Conservation (phyloP, 2,888 invertebrate genomes). For the Axea sp. region DNA sequence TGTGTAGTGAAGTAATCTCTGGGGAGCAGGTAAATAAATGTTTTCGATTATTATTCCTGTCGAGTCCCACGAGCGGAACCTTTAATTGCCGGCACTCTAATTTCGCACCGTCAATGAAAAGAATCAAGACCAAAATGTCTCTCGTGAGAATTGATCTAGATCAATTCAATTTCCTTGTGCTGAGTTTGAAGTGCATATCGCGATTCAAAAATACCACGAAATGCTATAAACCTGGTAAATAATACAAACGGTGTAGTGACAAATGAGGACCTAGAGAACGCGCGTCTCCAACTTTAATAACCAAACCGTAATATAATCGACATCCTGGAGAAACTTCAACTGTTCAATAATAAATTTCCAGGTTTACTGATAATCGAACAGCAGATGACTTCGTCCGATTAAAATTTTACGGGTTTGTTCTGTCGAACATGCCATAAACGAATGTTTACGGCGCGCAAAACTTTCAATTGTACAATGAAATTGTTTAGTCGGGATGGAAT, state of each 20-base stretch:
- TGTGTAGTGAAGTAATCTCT: not conserved
- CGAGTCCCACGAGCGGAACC: constrained; percentile 6
- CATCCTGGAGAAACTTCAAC: not conserved
- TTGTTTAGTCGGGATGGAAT: constrained; percentile 1
- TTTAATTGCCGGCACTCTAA: constrained; percentile 40
- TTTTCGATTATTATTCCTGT: constrained; percentile 1
- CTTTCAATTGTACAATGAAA: constrained; percentile 3
- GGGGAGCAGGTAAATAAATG: constrained; percentile 28
- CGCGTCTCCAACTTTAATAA: constrained; percentile 25
- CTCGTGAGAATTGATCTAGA: constrained; percentile 6
- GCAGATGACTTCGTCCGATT: not conserved
- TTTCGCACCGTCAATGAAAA: not conserved
- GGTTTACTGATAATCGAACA: constrained; percentile 7
- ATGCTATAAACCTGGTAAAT: constrained; percentile 30
- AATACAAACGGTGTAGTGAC: constrained; percentile 26
- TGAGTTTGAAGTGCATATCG: constrained; percentile 1
- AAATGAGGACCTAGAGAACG: constrained; percentile 21
- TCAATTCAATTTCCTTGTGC: constrained; percentile 4
- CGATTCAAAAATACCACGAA: constrained; percentile 5
- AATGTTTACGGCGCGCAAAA: not conserved
- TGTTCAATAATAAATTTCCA: constrained; percentile 6
- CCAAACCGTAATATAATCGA: not conserved
- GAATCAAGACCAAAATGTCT: constrained; percentile 1
- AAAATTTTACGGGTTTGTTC: not conserved
- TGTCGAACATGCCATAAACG: too few species aligned